phyloP scores from a whole-genome alignment of 30 jellyfish, hydroid and myxozoan genomes.

The Pseudorhiza aurosa region DNA sequence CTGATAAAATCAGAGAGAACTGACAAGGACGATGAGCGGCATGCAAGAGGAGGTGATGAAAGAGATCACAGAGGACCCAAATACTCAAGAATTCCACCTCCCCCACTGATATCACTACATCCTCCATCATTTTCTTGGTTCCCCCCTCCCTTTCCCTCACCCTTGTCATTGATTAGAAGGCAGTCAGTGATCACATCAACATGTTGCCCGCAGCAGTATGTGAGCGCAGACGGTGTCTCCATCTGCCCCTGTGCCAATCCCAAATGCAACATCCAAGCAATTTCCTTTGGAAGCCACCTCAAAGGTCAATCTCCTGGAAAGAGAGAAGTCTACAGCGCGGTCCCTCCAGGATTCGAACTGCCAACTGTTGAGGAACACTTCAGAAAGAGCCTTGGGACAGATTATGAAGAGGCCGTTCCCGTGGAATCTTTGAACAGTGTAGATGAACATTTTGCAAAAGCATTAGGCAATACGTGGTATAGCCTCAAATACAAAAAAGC shows the following conservation, averaged over 20 bases:
- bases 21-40: slow-evolving; percentile 39
- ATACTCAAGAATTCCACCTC: slow-evolving; percentile 69
- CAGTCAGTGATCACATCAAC: slow-evolving; percentile 88
- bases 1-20: slow-evolving; percentile 28
- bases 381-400: slow-evolving; percentile 88
- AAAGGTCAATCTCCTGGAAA: slow-evolving; percentile 38
- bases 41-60: slow-evolving; percentile 27
- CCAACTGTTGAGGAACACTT: slow-evolving; percentile 99
- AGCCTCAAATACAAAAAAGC: slow-evolving; percentile 64
- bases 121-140: slow-evolving; percentile 64
- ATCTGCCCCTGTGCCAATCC: slow-evolving; percentile 77
- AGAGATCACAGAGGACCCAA: slow-evolving; percentile 53
- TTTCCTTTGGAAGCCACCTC: slow-evolving; percentile 42
- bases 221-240: slow-evolving; percentile 50
- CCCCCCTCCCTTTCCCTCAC: slow-evolving; percentile 68
- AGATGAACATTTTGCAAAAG: slow-evolving; percentile 98
- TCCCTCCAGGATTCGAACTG: slow-evolving; percentile 84
- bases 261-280: slow-evolving; percentile 59
- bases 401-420: slow-evolving; percentile 69
- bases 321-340: slow-evolving; percentile 69
- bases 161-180: slow-evolving; percentile 68
- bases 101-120: slow-evolving; percentile 72
- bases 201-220: slow-evolving; percentile 60
- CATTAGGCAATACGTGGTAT: slow-evolving; percentile 93
- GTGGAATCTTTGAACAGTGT: slow-evolving; percentile 86